Base-by-base conservation (phyloP, 1,140 invertebrate species). In the Daktulosphaira vitifoliae region DNA sequence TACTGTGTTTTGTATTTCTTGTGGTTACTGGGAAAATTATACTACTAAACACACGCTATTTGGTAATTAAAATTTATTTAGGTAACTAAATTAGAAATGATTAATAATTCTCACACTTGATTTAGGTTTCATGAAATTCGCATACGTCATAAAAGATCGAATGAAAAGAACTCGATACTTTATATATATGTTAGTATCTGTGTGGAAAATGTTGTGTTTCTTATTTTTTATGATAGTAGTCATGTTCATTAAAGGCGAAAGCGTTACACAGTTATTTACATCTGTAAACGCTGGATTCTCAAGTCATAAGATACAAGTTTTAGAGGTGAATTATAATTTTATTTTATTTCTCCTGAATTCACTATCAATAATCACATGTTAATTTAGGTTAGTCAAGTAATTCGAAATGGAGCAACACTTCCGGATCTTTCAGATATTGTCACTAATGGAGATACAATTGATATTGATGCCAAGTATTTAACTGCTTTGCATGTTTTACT, bases 21-120 rank as follows among this genome's bases (percentile, higher is more conserved):
- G 91, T 26, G 88, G 90, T 23, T 97, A 92, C 89, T 97, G 94
- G 94, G 94, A 97, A 76, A 98, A 97, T 77, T 98, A 91, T 72
- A 89, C 93, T 0, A 88, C 89, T 25, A 81, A 82, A 68, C 81
- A 88, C 62, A 92, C 89, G 68, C 84, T 87, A 0, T 81, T 92
- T 66, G 81, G 86, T 81, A 75, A 75, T 73, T 69, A 56, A 48
- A 29, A 3, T 26, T 26, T 7, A 23, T 3, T 23, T 7, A 16
- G 50, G 7, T 7, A 23, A 23, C 6, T 52, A 8, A n/a, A 3
- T 22, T 22, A 8, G 6, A 18, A 22, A 52, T n/a, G 39, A 39
- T 25, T 29, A 22, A 20, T 48, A 25, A 33, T 46, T 39, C 8
- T 65, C n/a, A 29, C 3, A 50, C 38, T 49, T 62, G 59, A 13